Conservation (phyloP, 2,113 vertebrate genomes). For the Pelodiscus sinensis region DNA sequence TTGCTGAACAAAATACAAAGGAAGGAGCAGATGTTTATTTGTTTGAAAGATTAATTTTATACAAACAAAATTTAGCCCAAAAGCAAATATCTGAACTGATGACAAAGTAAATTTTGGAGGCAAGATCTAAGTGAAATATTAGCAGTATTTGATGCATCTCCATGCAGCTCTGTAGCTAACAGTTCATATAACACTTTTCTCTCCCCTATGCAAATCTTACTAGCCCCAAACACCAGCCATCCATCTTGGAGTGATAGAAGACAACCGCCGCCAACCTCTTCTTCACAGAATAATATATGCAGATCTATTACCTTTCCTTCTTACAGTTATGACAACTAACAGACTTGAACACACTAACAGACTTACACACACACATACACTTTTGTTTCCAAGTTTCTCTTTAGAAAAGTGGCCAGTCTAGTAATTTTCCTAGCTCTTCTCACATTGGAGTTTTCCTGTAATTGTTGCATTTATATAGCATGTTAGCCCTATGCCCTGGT, state of each 20-base stretch:
- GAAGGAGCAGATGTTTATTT: accelerated
- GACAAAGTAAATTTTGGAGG: accelerated
- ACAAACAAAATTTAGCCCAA: too few species aligned
- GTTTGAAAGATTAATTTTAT: not conserved
- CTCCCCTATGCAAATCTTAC: accelerated
- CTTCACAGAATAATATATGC: not conserved
- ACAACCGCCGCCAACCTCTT: not conserved
- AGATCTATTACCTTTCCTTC: not conserved
- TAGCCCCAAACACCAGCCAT: not conserved
- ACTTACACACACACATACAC: not conserved
- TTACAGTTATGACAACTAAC: not conserved
- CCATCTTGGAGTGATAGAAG: not conserved
- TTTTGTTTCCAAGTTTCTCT: not conserved
- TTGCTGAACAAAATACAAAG: not conserved
- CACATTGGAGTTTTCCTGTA: not conserved
- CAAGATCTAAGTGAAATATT: not conserved
- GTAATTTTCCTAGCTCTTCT: not conserved
- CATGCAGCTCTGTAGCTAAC: not conserved
- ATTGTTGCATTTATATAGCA: not conserved
- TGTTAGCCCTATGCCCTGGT: not conserved
- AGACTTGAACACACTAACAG: too few species aligned
- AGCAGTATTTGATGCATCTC: not conserved
- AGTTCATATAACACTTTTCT: not conserved
- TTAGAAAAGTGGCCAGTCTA: not conserved
- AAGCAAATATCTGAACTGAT: not conserved